phyloP scores from a whole-genome alignment of 2,888 invertebrate species.

The Orthonychiurus folsomi region DNA sequence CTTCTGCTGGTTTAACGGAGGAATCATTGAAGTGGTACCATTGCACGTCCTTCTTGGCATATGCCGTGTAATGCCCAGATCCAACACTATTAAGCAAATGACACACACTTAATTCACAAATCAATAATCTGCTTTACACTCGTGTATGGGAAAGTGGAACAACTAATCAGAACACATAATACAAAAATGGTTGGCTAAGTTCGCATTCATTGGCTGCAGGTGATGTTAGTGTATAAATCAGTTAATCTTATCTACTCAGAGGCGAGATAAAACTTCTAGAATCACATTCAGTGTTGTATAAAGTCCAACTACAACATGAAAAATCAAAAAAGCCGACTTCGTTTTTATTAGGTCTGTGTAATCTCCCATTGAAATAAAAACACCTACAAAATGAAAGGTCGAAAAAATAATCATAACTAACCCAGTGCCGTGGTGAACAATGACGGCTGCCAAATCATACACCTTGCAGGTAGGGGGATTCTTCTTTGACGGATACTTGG shows the following conservation, averaged over 20 bases:
- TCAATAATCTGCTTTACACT: background rate
- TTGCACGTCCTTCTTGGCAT: constrained; percentile 64
- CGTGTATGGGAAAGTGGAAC: constrained; percentile 9
- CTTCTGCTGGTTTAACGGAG: constrained; percentile 61
- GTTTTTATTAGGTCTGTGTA: too few relatives aligned
- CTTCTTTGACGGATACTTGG: constrained; percentile 55
- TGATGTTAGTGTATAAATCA: too few relatives aligned
- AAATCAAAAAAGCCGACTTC: too few relatives aligned
- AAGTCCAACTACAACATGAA: too few relatives aligned
- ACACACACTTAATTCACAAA: constrained; percentile 4
- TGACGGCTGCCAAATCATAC: constrained; percentile 70
- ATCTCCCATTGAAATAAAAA: too few relatives aligned
- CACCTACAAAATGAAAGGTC: too few relatives aligned
- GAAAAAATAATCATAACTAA: constrained; percentile 45
- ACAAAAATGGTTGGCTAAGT: too few relatives aligned
- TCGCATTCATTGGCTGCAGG: too few relatives aligned
- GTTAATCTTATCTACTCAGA: too few relatives aligned
- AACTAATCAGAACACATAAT: background rate
- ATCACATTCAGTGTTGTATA: too few relatives aligned
- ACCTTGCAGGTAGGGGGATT: constrained; percentile 52
- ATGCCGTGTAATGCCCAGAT: constrained; percentile 77
- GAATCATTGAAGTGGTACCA: constrained; percentile 85
- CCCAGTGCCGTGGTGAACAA: constrained; percentile 74
- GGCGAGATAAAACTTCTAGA: too few relatives aligned
- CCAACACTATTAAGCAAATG: constrained; percentile 62